Conservation (phyloP, 2,888 invertebrate genomes). For the Emmelina monodactyla region DNA sequence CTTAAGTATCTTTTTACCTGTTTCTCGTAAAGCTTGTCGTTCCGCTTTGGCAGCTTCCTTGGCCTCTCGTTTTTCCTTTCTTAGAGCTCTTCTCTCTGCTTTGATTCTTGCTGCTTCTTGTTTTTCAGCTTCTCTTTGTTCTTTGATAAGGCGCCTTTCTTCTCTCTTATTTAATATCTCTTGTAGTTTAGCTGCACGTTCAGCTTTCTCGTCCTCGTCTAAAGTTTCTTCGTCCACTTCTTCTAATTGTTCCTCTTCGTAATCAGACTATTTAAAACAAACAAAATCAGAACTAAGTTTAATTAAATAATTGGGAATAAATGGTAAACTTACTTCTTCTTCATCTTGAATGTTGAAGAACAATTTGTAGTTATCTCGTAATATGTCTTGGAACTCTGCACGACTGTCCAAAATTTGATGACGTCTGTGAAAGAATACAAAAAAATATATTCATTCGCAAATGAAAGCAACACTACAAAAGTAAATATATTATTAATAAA, state of each 20-base stretch:
- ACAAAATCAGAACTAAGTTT: neutral
- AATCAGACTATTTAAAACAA: conserved; percentile 4
- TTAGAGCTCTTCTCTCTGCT: conserved; percentile 35
- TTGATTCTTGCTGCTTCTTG: conserved; percentile 31
- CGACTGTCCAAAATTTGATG: conserved; percentile 54
- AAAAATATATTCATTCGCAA: neutral
- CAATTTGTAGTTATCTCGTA: conserved; percentile 72
- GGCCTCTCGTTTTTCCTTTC: conserved; percentile 37
- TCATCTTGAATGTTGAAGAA: conserved; percentile 71
- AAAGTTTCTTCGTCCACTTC: conserved; percentile 46
- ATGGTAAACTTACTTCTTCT: conserved; percentile 40
- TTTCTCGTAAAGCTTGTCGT: conserved; percentile 34
- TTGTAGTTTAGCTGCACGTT: conserved; percentile 28
- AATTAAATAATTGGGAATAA: no score
- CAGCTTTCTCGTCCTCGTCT: conserved; percentile 47
- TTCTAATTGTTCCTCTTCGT: conserved; percentile 39
- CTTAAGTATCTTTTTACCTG: conserved; percentile 22
- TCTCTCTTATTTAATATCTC: conserved; percentile 30
- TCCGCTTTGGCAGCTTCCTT: conserved; percentile 33
- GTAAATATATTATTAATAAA: neutral
- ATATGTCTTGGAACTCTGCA: conserved; percentile 61
- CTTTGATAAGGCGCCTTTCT: conserved; percentile 28
- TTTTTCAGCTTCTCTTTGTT: conserved; percentile 31
- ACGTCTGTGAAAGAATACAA: conserved; percentile 32
- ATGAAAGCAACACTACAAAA: neutral